phyloP scores from a whole-genome alignment of 2,113 vertebrate species.

The Muntiacus muntjak region DNA sequence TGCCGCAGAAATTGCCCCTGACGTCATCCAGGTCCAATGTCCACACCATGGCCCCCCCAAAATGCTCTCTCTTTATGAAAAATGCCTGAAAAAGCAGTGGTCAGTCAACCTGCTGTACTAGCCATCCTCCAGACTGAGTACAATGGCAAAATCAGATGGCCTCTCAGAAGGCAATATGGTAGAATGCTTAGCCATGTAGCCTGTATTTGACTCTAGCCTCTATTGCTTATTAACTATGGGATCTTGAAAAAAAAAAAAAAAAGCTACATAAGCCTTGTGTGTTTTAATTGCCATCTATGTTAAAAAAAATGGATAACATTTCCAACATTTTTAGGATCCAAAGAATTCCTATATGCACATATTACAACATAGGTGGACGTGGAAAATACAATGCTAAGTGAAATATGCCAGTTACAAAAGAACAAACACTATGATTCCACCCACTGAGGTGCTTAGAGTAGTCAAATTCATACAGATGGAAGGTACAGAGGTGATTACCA shows the following conservation, averaged over 20 bases:
- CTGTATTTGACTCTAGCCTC: neutral
- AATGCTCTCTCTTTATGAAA: conserved; percentile 78
- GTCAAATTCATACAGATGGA: neutral
- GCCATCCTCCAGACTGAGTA: neutral
- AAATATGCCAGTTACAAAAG: neutral
- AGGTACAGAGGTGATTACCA: neutral
- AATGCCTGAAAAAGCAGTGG: conserved; percentile 72
- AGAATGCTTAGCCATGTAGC: neutral
- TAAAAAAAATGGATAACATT: neutral
- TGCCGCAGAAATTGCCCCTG: conserved; percentile 80
- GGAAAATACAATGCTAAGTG: neutral
- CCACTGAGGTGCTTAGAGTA: neutral
- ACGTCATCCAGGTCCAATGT: conserved; percentile 88
- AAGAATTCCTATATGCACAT: neutral
- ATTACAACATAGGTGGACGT: neutral
- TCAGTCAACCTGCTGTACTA: neutral
- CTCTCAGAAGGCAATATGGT: neutral
- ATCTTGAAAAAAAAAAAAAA: neutral
- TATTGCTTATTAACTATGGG: neutral
- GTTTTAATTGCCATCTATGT: neutral
- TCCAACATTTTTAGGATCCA: neutral
- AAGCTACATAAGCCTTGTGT: neutral
- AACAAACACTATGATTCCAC: neutral
- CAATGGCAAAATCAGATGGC: neutral
- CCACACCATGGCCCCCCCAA: conserved; percentile 88